Conservation (phyloP, 2,113 vertebrate genomes). For the Aptenodytes forsteri region DNA sequence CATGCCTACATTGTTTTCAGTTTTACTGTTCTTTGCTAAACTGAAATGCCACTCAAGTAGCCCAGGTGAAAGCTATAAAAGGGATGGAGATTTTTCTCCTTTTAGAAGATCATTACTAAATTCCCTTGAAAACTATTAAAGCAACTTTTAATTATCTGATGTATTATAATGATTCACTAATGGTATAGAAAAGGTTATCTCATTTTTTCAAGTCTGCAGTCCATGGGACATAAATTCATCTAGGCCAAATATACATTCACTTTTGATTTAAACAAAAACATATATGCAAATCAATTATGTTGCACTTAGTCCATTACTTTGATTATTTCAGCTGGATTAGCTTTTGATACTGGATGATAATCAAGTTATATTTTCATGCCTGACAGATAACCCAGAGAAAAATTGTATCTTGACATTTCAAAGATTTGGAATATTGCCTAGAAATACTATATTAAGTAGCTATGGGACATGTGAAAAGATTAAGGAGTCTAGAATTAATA, state of each 20-base stretch:
- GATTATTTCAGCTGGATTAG: neutral
- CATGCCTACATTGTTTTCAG: neutral
- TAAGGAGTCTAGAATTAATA: neutral
- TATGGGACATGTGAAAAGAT: neutral
- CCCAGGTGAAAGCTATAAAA: neutral
- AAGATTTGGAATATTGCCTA: slow-evolving; percentile 17
- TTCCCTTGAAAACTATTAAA: neutral
- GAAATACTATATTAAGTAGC: neutral
- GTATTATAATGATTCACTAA: neutral
- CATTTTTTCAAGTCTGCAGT: neutral
- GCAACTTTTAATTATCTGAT: neutral
- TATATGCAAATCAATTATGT: neutral
- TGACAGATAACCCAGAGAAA: neutral
- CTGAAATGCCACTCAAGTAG: neutral
- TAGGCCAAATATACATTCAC: neutral
- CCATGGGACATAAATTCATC: neutral
- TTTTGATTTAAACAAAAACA: neutral
- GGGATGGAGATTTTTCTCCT: neutral
- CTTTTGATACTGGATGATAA: neutral
- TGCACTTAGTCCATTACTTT: neutral
- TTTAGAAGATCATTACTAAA: neutral
- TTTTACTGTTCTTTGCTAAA: neutral
- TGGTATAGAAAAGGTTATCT: neutral
- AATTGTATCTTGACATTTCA: neutral
- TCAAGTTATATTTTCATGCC: neutral